Conservation (phyloP, 2,113 vertebrate genomes). For the Coptodon bakossiorum region DNA sequence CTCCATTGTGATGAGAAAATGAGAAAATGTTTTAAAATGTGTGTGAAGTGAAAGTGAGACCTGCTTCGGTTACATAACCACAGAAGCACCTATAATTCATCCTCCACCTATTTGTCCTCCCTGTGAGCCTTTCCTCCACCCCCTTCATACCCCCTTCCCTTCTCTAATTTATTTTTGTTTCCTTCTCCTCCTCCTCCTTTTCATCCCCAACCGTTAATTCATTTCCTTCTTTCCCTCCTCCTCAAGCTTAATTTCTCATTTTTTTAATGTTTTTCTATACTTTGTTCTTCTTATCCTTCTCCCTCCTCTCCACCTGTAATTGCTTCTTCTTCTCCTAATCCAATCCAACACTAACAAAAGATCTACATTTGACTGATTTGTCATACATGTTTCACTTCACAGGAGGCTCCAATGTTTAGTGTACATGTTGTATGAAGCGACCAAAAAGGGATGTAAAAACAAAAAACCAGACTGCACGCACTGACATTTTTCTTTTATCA, state of each 20-base stretch:
- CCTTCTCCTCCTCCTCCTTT: background rate
- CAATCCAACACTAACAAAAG: background rate
- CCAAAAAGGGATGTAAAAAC: background rate
- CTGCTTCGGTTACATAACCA: background rate
- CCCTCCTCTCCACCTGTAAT: background rate
- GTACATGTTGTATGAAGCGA: background rate
- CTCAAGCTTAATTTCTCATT: background rate
- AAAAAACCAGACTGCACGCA: background rate
- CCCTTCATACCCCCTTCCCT: background rate
- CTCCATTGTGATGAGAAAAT: background rate
- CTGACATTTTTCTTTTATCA: background rate
- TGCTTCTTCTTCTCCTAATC: background rate
- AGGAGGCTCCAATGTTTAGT: background rate
- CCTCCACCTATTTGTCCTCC: background rate
- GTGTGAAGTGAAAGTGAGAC: slow-evolving; percentile 11
- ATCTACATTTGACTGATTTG: background rate
- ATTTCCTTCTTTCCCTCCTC: background rate
- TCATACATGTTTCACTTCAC: background rate
- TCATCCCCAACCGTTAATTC: background rate
- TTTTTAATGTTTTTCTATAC: background rate
- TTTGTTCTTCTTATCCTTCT: background rate
- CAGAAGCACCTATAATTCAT: background rate
- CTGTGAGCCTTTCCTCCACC: background rate
- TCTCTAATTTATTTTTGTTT: slow-evolving; percentile 7
- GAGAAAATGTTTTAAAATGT: background rate